Percentiles rank a stretch among this genome's conserved stretches.
Conservation (phyloP, 2,797 vertebrate species). For the Schizothorax lantsangensis region DNA sequence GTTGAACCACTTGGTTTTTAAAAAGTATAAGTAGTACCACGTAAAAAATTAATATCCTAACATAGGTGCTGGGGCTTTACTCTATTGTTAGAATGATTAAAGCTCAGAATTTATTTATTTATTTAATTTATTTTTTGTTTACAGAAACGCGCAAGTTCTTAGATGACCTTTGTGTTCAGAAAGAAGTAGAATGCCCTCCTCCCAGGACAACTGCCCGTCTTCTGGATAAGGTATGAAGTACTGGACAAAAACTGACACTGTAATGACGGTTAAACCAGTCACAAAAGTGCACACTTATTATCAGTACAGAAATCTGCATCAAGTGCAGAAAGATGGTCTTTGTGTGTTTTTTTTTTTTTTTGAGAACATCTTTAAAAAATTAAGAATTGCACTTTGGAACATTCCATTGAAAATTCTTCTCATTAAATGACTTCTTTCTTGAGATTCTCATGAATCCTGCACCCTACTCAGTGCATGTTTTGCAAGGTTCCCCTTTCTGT, state of each 20-base stretch:
- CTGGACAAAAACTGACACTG: not conserved
- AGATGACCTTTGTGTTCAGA: constrained; percentile 87
- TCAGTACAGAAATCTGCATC: not conserved
- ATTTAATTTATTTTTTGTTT: not conserved
- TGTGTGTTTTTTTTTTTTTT: too few species aligned
- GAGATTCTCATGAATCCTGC: not conserved
- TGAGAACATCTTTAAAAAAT: not conserved
- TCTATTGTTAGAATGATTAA: not conserved
- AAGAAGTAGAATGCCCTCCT: constrained; percentile 88
- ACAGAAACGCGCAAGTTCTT: constrained; percentile 93
- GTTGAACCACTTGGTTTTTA: not conserved
- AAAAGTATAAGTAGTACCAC: not conserved
- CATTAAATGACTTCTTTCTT: too few species aligned
- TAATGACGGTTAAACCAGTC: too few species aligned
- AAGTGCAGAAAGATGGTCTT: not conserved
- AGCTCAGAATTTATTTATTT: not conserved
- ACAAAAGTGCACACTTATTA: too few species aligned
- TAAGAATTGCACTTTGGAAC: too few species aligned
- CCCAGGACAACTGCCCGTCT: constrained; percentile 95
- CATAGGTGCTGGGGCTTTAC: not conserved
- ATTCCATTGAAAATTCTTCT: too few species aligned
- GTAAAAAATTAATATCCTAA: not conserved
- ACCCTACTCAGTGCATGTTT: too few species aligned
- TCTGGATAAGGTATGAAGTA: constrained; percentile 88
- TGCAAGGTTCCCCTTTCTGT: too few species aligned